Conservation (phyloP, 2,113 vertebrate species). For the Bombycilla garrulus region DNA sequence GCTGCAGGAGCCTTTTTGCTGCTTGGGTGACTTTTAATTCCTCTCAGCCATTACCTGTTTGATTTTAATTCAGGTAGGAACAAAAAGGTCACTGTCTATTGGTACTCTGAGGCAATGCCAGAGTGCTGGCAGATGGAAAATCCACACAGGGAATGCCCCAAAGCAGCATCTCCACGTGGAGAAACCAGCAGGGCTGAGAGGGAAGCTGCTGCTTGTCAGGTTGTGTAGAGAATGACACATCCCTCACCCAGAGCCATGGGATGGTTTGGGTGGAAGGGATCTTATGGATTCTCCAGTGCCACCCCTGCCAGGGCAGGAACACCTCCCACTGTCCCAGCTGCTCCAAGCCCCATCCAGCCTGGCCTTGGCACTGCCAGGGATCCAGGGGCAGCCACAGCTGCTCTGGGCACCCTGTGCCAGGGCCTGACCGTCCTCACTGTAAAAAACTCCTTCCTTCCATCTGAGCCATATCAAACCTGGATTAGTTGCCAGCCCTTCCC, state of each 20-base stretch:
- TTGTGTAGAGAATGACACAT: not conserved
- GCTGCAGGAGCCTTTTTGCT: not conserved
- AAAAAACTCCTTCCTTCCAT: not conserved
- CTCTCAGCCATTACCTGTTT: not conserved
- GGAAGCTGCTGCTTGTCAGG: not conserved
- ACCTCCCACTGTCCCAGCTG: accelerated
- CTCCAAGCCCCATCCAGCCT: not conserved
- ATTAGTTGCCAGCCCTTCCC: not conserved
- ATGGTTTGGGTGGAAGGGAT: not conserved
- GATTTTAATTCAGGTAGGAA: not conserved
- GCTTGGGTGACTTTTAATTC: not conserved
- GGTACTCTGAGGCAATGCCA: not conserved
- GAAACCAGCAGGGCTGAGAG: not conserved
- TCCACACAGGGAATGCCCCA: not conserved
- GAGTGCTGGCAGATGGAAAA: not conserved
- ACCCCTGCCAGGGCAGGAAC: not conserved
- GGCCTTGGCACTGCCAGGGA: not conserved
- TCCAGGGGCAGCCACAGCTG: not conserved
- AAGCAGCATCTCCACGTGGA: not conserved
- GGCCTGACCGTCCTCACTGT: not conserved
- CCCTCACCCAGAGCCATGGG: not conserved
- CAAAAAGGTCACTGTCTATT: not conserved
- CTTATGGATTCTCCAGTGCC: not conserved
- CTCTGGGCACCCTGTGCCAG: not conserved
- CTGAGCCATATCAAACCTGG: not conserved